These are phyloP conservation scores for Cyclura pinguis DNA, from an alignment of 2,797 vertebrate genomes.

Conservation along the genomic window DNA sequence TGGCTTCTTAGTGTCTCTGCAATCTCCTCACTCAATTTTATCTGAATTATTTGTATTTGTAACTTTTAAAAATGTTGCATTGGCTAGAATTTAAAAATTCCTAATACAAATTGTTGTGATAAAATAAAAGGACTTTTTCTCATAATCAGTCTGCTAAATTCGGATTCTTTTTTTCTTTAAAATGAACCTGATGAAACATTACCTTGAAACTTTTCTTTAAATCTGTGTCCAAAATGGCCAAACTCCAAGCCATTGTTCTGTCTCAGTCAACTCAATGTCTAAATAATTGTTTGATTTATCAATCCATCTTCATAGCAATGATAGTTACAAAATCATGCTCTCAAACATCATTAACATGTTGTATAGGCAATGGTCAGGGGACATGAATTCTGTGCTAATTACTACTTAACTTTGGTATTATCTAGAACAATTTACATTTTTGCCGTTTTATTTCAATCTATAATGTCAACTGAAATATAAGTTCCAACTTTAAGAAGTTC, in stretches of 20 bases:
- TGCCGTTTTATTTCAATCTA: neutral
- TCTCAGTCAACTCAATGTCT: neutral
- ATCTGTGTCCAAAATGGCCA: neutral
- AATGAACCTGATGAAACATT: neutral
- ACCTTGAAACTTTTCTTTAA: neutral
- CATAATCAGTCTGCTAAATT: neutral
- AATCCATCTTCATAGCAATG: neutral
- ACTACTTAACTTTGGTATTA: neutral
- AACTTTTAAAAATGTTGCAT: neutral
- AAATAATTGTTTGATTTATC: neutral
- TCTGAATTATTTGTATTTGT: neutral
- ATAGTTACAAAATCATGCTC: neutral
- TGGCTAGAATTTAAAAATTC: neutral
- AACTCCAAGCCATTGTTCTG: neutral
- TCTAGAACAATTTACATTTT: neutral
- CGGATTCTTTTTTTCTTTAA: neutral
- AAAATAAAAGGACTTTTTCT: neutral
- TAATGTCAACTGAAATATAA: neutral
- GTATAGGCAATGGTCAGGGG: neutral
- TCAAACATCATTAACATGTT: conserved; percentile 1
- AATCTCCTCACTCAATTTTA: neutral
- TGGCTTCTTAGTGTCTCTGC: neutral
- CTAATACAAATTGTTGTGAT: neutral
- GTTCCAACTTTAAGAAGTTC: no score
- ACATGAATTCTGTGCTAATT: neutral